Base-by-base conservation (phyloP, 2,113 vertebrate species). In the Lophotis ruficrista region DNA sequence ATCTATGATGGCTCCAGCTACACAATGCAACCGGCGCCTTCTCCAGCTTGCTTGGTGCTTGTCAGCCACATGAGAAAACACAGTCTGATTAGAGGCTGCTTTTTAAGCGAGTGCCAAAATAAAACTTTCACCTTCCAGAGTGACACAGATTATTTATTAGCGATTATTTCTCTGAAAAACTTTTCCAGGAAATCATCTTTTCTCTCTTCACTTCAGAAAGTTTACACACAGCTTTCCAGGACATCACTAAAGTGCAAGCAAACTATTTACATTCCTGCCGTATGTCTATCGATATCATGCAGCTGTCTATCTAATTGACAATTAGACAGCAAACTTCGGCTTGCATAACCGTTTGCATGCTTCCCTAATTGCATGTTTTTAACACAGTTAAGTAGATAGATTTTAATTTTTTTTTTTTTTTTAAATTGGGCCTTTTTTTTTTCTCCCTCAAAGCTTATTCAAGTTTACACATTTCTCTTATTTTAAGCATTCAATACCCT, bases 181-280 rank as follows among this genome's bases (percentile, higher is more conserved):
- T 94, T 78, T 94, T 90, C 80, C 78, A 91, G 77, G 87, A 97
- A 94, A 90, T 82, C 37, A 4, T 43, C 58, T 66, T 72, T 47
- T 75, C 60, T 56, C 72, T 73, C 35, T 84, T 90, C 93, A 69
- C 93, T 94, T 94, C 57, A 56, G 83, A 89, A 94, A 95, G 93
- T 95, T 96, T 94, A 95, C 89, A 94, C 73, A 68, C 93, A 97
- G 94, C 88, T 89, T 96, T 92, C 85, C 83, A 94, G 89, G 89
- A 97, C 77, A 88, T 85, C 93, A 94, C 86, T 50, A 37, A 89
- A 95, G 87, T 87, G 90, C 10, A 5, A 96, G 95, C 83, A 91
- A 91, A 97, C 87, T 94, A 89, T 91, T 95, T 97, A 94, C 65
- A 95, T 91, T 76, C 73, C 81, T 94, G 66, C 60, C 96, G 95